Evolutionary conservation across 2,113 vertebrate species (phyloP).

Genomic region (Dicentrarchus labrax): DNA sequence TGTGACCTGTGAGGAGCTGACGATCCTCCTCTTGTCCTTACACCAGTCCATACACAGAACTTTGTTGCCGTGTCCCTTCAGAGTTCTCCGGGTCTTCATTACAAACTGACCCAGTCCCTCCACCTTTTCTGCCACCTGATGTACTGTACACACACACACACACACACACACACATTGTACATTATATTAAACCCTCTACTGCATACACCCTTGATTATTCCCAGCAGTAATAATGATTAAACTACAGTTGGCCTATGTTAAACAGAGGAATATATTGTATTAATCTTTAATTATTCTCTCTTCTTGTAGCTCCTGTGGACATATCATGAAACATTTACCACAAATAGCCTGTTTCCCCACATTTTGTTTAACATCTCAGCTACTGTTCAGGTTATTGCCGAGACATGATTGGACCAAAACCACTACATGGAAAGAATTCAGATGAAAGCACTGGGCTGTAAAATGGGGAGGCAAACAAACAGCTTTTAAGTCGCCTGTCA

Average conservation of each 20-base stretch:
- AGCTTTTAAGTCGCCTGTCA: conserved; percentile 7
- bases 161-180: conserved; percentile 16
- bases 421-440: neutral
- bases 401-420: conserved; percentile 25
- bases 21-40: conserved; percentile 96
- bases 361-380: neutral
- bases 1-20: conserved; percentile 98
- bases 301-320: neutral
- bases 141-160: conserved; percentile 84
- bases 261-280: conserved; percentile 22
- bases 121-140: conserved; percentile 97
- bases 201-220: conserved; percentile 19
- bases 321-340: conserved; percentile 3
- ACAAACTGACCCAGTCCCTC: conserved; percentile 96
- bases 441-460: conserved; percentile 46
- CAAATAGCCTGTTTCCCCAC: neutral
- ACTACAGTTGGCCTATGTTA: conserved; percentile 12
- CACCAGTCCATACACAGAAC: conserved; percentile 99
- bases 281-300: conserved; percentile 24
- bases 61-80: conserved; percentile 99
- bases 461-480: conserved; percentile 61
- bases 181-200: conserved; percentile 15
- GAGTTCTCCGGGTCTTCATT: conserved; percentile 97
- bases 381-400: neutral
- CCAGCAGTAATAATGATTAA: conserved; percentile 47